These are phyloP conservation scores for Machimus atricapillus DNA, from an alignment of 2,888 invertebrate genomes.

Conservation along the genomic window DNA sequence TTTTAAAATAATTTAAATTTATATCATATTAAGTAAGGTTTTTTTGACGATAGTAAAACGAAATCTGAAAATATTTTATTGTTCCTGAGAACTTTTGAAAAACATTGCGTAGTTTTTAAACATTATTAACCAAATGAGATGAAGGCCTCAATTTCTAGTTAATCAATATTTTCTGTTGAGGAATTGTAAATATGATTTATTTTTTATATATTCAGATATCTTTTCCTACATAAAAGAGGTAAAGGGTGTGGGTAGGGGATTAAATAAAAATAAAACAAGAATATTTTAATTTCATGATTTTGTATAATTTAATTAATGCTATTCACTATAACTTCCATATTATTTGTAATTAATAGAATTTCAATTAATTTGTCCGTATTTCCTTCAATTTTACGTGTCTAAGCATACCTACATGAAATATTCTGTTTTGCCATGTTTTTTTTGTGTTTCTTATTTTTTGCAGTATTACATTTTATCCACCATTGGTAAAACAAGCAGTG, in stretches of 20 bases:
- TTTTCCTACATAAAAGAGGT: neutral
- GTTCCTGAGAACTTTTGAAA: too few relatives aligned
- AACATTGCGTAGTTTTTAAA: too few relatives aligned
- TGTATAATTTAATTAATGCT: conserved; percentile 29
- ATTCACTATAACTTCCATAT: conserved; percentile 32
- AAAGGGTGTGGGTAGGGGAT: neutral
- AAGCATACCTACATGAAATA: conserved; percentile 33
- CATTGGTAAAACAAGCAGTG: neutral
- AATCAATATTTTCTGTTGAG: too few relatives aligned
- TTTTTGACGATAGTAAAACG: too few relatives aligned
- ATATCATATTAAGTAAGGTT: too few relatives aligned
- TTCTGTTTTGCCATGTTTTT: conserved; percentile 4
- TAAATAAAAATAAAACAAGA: conserved; percentile 31
- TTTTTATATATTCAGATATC: too few relatives aligned
- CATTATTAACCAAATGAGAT: too few relatives aligned
- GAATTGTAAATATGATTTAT: neutral
- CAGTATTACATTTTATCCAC: conserved; percentile 5
- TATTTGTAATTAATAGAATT: conserved; percentile 27
- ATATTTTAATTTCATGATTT: conserved; percentile 23
- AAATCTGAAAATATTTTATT: too few relatives aligned
- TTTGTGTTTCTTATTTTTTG: neutral
- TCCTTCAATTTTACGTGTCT: conserved; percentile 15
- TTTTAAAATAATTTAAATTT: too few relatives aligned
- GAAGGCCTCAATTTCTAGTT: too few relatives aligned
- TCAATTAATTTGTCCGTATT: conserved; percentile 24